Percentiles rank a stretch among this genome's conserved stretches.
These are phyloP conservation scores for Macrobrachium rosenbergii DNA, from an alignment of 1,140 invertebrate genomes.

Conservation along the genomic window DNA sequence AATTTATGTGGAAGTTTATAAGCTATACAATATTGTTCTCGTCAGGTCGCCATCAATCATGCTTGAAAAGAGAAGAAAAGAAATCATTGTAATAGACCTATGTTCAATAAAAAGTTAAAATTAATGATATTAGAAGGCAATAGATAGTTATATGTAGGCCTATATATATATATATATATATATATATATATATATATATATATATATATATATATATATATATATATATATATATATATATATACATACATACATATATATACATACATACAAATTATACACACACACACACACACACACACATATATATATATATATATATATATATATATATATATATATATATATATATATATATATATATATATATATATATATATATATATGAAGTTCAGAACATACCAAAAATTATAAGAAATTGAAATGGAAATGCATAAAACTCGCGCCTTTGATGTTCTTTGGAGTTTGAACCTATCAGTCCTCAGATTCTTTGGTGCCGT, in stretches of 20 bases:
- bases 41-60: too few species aligned
- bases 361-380: conserved; percentile 17
- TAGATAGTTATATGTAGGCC: not conserved
- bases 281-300: not conserved
- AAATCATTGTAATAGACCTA: too few species aligned
- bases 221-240: conserved; percentile 20
- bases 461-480: too few species aligned
- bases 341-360: conserved; percentile 16
- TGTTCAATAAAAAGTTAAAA: too few species aligned
- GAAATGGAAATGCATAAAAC: too few species aligned
- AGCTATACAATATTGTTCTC: too few species aligned
- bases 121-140: too few species aligned
- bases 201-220: conserved; percentile 18
- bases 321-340: conserved; percentile 14
- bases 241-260: not conserved
- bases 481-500: too few species aligned
- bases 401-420: too few species aligned
- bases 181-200: conserved; percentile 22
- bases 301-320: conserved; percentile 10
- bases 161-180: conserved; percentile 22
- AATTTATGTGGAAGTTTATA: too few species aligned
- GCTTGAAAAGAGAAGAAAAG: too few species aligned
- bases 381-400: not conserved
- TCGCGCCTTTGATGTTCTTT: too few species aligned
- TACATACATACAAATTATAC: not conserved